A percentile compares a stretch with the other conserved stretches of the same genome.
These are phyloP conservation scores for Leuciscus waleckii DNA, from an alignment of 2,797 vertebrate species.

Conservation along the genomic window DNA sequence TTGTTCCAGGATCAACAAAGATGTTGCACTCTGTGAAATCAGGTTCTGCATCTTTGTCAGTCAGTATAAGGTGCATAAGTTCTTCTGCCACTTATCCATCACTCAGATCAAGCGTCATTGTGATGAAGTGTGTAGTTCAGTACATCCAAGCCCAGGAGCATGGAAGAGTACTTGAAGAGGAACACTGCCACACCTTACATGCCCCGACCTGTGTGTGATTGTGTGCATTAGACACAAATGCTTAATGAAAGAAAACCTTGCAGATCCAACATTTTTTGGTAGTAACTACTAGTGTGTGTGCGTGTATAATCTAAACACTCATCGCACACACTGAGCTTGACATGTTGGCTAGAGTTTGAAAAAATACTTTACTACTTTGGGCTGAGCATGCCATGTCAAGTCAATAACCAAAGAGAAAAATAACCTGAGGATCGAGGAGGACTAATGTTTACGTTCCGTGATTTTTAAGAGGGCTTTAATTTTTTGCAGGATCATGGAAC, in stretches of 20 bases:
- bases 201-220: slow-evolving; percentile 66
- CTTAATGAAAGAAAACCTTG: slow-evolving; percentile 15
- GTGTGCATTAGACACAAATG: slow-evolving; percentile 44
- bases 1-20: neutral
- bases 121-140: slow-evolving; percentile 55
- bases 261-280: slow-evolving; percentile 21
- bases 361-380: slow-evolving; percentile 71
- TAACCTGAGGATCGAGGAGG: slow-evolving; percentile 1
- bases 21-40: neutral
- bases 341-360: slow-evolving; percentile 17
- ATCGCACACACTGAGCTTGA: slow-evolving; percentile 15
- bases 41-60: neutral
- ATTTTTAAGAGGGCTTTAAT: neutral
- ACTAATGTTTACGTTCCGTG: slow-evolving; percentile 11
- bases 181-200: slow-evolving; percentile 62
- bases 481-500: neutral
- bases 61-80: neutral
- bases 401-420: slow-evolving; percentile 48
- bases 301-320: slow-evolving; percentile 16
- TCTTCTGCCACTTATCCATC: slow-evolving; percentile 16
- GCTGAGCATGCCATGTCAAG: slow-evolving; percentile 68
- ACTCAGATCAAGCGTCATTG: neutral
- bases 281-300: neutral
- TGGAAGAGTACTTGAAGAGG: slow-evolving; percentile 64
- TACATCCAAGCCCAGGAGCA: slow-evolving; percentile 66